phyloP scores from a whole-genome alignment of 1,140 invertebrate species.

The Trachymyrmex septentrionalis region DNA sequence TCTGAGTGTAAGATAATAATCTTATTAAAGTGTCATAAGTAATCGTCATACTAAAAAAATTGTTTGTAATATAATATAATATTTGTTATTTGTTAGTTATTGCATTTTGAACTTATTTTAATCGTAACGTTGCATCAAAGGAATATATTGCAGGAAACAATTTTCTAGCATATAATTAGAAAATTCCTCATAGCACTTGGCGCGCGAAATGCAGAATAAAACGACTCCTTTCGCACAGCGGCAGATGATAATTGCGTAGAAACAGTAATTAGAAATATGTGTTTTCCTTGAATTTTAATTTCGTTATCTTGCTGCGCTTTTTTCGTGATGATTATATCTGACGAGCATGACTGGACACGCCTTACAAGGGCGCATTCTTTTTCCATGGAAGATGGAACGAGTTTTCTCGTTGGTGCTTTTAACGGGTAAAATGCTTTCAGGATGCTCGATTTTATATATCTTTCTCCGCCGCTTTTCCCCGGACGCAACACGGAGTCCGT shows the following conservation, averaged over 20 bases:
- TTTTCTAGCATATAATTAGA: conserved; percentile 29
- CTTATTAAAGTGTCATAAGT: neutral
- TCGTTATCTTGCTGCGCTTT: conserved; percentile 59
- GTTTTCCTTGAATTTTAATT: conserved; percentile 60
- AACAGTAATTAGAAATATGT: conserved; percentile 43
- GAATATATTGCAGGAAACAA: conserved; percentile 9
- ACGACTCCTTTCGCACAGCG: neutral
- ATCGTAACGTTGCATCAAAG: neutral
- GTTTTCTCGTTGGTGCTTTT: conserved; percentile 74
- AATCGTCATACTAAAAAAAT: neutral
- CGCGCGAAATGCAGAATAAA: conserved; percentile 6
- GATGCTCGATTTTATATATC: conserved; percentile 71
- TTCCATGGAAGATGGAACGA: conserved; percentile 72
- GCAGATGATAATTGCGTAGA: conserved; percentile 14
- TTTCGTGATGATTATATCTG: conserved; percentile 70
- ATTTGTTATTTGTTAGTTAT: neutral
- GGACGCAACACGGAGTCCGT: conserved; percentile 42
- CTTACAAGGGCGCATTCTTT: conserved; percentile 64
- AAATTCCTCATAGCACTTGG: conserved; percentile 33
- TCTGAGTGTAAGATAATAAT: neutral
- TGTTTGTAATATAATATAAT: neutral
- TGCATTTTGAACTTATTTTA: neutral
- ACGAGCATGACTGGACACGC: conserved; percentile 70
- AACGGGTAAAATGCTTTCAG: conserved; percentile 76
- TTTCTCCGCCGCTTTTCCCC: conserved; percentile 58